Base-by-base conservation (phyloP, 2,797 vertebrate genomes). In the Notoglanidium macrostoma region DNA sequence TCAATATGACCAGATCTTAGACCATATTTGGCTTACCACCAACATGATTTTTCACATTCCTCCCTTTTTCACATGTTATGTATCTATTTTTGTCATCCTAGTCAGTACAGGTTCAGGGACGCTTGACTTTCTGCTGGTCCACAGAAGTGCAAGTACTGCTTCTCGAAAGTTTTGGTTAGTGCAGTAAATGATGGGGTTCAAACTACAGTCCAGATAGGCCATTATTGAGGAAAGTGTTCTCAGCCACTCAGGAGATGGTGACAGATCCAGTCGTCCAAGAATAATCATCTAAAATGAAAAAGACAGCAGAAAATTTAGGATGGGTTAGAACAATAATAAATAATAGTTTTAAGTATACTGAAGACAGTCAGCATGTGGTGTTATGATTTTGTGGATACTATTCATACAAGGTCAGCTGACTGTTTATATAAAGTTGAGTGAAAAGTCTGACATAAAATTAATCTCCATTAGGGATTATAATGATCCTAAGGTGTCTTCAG, bases 131-230 rank as follows among this genome's bases (percentile, higher is more conserved):
- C 81, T 92, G 26, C 63, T 93, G 89, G 92, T 94, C 95, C 95
- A 95, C 61, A 96, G 87, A 78, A 96, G 84, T 6, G 92, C 91
- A 26, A 96, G 91, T 7, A 93, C 90, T 0, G 92, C 94, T 85
- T 94, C 89, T 85, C 95, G 77, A 74, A 96, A 96, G 59, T 93
- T 91, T 73, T 88, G 92, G 88, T 96, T 93, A 72, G 89, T 92
- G 87, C 91, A 95, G 93, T 95, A 96, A 91, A 96, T 95, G 0
- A 96, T 88, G 65, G 96, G 95, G 88, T 96, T 96, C 83, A 96
- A 86, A 79, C 90, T 74, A 85, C 95, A 96, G 92, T 95, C 92
- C 89, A 96, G 89, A 89, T 95, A 96, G 0, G 95, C 94, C 94
- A 95, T 94, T 32, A 96, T 90, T 19, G 95, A 95, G 32, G 96